A percentile compares a stretch with the other conserved stretches of the same genome.
Conservation (phyloP, 2,113 vertebrate species). For the Fulmarus glacialis region DNA sequence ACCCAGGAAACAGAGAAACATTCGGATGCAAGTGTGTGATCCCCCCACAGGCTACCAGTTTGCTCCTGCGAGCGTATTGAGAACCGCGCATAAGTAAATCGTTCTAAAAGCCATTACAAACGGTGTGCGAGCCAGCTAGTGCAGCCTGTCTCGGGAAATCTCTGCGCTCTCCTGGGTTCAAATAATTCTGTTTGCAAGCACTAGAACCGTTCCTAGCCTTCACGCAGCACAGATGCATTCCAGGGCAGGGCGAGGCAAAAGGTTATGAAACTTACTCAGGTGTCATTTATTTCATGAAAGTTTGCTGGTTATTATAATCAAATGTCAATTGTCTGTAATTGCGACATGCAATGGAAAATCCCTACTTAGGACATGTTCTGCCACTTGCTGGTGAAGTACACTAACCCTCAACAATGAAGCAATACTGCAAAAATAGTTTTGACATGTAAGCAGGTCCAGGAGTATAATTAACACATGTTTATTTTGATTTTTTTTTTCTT, state of each 20-base stretch:
- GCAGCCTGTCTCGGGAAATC: background rate
- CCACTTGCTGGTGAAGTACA: background rate
- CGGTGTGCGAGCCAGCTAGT: rapidly evolving
- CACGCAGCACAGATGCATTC: background rate
- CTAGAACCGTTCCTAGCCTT: constrained; percentile 1
- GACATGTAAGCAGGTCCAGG: background rate
- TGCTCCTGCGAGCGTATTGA: rapidly evolving
- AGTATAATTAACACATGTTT: background rate
- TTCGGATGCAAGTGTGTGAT: background rate
- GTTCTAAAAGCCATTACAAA: background rate
- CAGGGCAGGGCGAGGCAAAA: constrained; percentile 18
- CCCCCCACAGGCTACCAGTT: background rate
- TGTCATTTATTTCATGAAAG: constrained; percentile 32
- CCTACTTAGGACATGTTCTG: constrained; percentile 6
- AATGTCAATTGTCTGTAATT: constrained; percentile 38
- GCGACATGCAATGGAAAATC: constrained; percentile 37
- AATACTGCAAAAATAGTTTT: constrained; percentile 17
- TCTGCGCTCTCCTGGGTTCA: background rate
- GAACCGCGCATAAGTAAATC: background rate
- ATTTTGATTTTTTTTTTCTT: background rate
- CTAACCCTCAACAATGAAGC: background rate
- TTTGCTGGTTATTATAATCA: constrained; percentile 45
- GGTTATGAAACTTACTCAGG: constrained; percentile 39
- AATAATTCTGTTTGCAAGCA: background rate
- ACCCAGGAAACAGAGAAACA: background rate